Evolutionary conservation across 2,797 vertebrate genomes (phyloP).

Genomic region (Phalloptychus januarius): DNA sequence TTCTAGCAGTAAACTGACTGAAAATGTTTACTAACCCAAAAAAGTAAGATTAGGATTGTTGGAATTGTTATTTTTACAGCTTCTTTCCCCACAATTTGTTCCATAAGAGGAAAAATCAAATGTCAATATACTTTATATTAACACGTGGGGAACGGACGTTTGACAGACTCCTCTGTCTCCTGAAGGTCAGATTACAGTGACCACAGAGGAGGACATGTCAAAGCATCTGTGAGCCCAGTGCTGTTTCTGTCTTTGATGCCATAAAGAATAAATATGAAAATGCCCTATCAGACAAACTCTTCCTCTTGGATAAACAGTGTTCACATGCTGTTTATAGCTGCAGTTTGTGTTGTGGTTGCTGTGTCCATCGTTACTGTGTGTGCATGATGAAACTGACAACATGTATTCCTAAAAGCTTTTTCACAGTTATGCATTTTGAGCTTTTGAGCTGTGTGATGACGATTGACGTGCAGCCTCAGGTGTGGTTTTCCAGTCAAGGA

Average conservation of each 20-base stretch:
- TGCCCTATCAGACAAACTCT: neutral
- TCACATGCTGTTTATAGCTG: constrained; percentile 37
- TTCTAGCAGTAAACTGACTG: neutral
- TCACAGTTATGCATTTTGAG: constrained; percentile 42
- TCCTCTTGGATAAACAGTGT: constrained; percentile 46
- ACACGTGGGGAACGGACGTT: constrained; percentile 25
- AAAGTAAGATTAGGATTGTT: neutral
- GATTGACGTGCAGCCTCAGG: constrained; percentile 45
- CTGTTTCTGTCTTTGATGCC: constrained; percentile 33
- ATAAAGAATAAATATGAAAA: constrained; percentile 16
- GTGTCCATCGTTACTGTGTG: constrained; percentile 25
- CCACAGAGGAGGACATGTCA: constrained; percentile 9
- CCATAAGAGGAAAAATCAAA: neutral
- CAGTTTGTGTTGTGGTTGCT: constrained; percentile 40
- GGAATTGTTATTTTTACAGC: neutral
- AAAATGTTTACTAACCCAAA: neutral
- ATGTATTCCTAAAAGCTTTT: constrained; percentile 16
- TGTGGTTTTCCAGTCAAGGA: constrained; percentile 63
- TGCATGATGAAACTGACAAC: constrained; percentile 23
- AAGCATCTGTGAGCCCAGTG: constrained; percentile 19
- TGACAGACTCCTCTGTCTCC: constrained; percentile 11
- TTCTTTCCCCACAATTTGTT: neutral
- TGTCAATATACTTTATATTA: neutral
- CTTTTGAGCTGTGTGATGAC: constrained; percentile 40
- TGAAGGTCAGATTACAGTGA: constrained; percentile 39